These are phyloP conservation scores for Tapirus indicus DNA, from an alignment of 2,797 vertebrate species.

Conservation along the genomic window DNA sequence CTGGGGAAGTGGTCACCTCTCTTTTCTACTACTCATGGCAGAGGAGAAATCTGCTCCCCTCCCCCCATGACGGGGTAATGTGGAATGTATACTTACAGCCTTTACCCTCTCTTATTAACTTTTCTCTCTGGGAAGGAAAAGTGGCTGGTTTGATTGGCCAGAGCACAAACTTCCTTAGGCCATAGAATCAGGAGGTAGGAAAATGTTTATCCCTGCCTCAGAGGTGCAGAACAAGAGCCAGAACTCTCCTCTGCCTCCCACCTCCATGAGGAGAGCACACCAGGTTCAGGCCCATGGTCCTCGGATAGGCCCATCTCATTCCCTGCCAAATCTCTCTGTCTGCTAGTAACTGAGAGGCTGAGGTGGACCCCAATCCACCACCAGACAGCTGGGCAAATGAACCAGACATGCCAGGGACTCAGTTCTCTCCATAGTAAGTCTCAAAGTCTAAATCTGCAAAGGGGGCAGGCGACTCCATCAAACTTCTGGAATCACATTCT, in stretches of 20 bases:
- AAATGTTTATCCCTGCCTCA: not conserved
- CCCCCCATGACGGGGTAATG: not conserved
- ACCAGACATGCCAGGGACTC: not conserved
- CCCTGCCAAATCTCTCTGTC: rapidly evolving
- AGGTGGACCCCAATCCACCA: not conserved
- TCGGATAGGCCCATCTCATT: not conserved
- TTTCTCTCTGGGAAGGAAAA: not conserved
- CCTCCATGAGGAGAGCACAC: not conserved
- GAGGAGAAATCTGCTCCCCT: not conserved
- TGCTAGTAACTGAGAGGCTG: not conserved
- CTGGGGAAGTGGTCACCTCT: too few relatives aligned
- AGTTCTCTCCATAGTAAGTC: not conserved
- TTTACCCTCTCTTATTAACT: not conserved
- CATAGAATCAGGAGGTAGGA: rapidly evolving
- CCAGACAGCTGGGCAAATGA: not conserved
- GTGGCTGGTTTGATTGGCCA: not conserved
- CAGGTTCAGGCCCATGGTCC: not conserved
- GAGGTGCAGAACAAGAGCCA: not conserved
- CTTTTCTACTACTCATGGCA: rapidly evolving
- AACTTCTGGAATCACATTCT: not conserved
- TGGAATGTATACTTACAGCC: rapidly evolving
- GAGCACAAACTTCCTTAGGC: not conserved
- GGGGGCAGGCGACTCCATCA: not conserved
- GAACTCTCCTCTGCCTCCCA: not conserved
- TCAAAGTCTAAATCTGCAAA: not conserved